Conservation (phyloP, 1,140 invertebrate species). For the Cherax destructor region DNA sequence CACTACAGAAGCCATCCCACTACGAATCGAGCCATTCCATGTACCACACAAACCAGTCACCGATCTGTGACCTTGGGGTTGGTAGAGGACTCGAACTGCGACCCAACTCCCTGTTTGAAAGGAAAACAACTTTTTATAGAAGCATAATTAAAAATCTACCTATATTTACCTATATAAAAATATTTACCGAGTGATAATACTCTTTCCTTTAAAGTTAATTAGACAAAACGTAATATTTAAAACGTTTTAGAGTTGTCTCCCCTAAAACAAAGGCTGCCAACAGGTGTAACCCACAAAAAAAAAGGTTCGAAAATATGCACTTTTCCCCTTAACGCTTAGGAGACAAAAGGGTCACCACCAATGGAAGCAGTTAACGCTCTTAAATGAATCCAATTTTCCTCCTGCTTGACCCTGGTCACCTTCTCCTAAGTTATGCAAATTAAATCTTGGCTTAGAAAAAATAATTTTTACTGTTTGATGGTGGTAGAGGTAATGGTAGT, state of each 20-base stretch:
- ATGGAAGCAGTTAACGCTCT: not conserved
- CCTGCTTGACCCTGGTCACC: slow-evolving; percentile 16
- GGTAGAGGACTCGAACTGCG: too few relatives aligned
- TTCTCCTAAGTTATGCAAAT: slow-evolving; percentile 42
- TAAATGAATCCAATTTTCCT: slow-evolving; percentile 42
- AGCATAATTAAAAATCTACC: too few relatives aligned
- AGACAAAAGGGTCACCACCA: slow-evolving; percentile 7
- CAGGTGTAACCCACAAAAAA: not conserved
- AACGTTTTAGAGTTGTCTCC: not conserved
- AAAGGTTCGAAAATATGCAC: not conserved
- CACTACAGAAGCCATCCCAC: too few relatives aligned
- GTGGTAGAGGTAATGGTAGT: too few relatives aligned
- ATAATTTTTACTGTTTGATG: not conserved
- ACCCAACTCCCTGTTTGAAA: too few relatives aligned
- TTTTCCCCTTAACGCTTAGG: not conserved
- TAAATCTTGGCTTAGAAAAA: slow-evolving; percentile 7
- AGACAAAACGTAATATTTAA: not conserved
- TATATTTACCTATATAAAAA: too few relatives aligned
- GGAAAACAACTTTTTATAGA: too few relatives aligned
- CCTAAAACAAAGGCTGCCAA: not conserved
- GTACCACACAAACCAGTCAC: too few relatives aligned
- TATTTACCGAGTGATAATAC: too few relatives aligned
- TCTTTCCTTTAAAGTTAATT: too few relatives aligned
- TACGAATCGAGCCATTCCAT: too few relatives aligned
- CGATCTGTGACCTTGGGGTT: too few relatives aligned